A percentile compares a stretch with the other conserved stretches of the same genome.
Evolutionary conservation across 2,113 vertebrate genomes (phyloP).

Genomic region (pig (Sus scrofa)): DNA sequence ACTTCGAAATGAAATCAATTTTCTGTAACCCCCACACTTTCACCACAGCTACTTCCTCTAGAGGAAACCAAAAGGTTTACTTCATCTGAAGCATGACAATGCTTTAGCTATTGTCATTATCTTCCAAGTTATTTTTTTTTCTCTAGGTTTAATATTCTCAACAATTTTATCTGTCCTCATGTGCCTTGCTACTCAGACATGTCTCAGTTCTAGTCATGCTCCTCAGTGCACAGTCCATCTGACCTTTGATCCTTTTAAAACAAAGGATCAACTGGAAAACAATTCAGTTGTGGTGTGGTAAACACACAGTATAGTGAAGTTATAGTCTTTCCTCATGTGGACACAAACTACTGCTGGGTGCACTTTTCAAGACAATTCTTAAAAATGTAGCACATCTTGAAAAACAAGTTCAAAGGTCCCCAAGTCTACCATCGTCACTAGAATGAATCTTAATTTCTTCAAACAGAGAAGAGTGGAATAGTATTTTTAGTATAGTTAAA

Average conservation of each 20-base stretch:
- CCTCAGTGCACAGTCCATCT: neutral
- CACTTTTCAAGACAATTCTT: neutral
- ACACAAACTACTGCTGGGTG: neutral
- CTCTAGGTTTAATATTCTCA: neutral
- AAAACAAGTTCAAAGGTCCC: neutral
- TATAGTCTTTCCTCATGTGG: neutral
- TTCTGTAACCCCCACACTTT: neutral
- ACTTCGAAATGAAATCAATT: neutral
- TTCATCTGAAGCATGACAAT: neutral
- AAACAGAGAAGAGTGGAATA: neutral
- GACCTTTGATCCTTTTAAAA: slow-evolving; percentile 29
- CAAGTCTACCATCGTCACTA: neutral
- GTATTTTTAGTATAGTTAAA: neutral
- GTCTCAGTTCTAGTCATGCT: neutral
- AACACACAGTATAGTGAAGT: neutral
- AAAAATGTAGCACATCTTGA: neutral
- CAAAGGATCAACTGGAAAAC: neutral
- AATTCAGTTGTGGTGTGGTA: neutral
- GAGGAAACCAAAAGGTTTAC: neutral
- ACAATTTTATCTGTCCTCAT: neutral
- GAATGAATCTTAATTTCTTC: neutral
- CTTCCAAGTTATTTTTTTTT: neutral
- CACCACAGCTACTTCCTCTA: neutral
- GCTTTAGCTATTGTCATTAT: neutral
- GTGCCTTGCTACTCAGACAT: neutral